Evolutionary conservation across 2,113 vertebrate species (phyloP), one percentile per base, ranked within the genome.

Genomic region (Calypte anna): DNA sequence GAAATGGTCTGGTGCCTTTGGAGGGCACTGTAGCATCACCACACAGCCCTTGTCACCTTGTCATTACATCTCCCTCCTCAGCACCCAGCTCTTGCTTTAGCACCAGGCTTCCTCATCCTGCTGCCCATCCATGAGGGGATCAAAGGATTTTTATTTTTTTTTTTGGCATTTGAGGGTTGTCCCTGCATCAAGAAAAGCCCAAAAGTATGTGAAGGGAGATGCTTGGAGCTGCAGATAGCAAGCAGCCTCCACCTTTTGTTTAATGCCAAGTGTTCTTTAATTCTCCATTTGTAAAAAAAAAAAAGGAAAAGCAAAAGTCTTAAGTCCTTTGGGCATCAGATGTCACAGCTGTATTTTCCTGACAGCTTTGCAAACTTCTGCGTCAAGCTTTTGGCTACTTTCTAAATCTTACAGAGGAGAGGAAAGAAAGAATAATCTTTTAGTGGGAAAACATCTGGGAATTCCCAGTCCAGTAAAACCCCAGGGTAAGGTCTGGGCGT

Each of bases 1-100:
- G 85, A 8, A 24, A 18, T 22, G 58, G 55, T 36, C 44, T 3
- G 58, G 46, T 85, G 90, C 95, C 84, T 95, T 91, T 80, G 90
- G 87, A 91, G 93, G 90, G 91, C 90, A 77, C 91, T 91, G 81
- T 63, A 59, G 44, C 94, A 87, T 82, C 78, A 27, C 44, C 67
- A 55, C 14, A 2, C 12, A 44, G 25, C 46, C 27, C 14, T 69
- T 79, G 3, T 6, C 19, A 5, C 27, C 14, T 69, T 79, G 3
- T 6, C 19, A 5, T 58, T 46, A 2, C 31, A 2, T 78, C 33
- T 38, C 3, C 43, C 55, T 83, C 25, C 70, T 43, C 50, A 16
- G 31, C 24, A 28, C 74, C 25, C 5, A 1, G 7, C 22, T 30
- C 40, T 66, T 23, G 76, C 44, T 68, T 19, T 64, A 20, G 8